Base-by-base conservation (phyloP, 2,797 vertebrate species). In the Acrossocheilus fasciatus region DNA sequence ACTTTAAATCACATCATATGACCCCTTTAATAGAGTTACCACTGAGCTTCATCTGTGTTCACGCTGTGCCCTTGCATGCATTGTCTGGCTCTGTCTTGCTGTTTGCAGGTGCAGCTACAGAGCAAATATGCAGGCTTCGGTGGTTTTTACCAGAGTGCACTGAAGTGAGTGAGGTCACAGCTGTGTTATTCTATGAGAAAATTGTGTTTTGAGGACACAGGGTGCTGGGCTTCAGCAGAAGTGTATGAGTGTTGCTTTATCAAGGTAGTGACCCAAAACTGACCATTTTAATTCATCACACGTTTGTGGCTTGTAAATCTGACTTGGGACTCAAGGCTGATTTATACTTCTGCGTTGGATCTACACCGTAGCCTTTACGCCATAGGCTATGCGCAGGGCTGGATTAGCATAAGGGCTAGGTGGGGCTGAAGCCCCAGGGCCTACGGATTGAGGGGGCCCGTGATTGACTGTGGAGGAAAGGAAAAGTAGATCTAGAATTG, bases 31-130 rank as follows among this genome's bases (percentile, higher is more conserved):
- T 86, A 82, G 84, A 88, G 87, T 88, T 88, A 82, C 82, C 82
- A 87, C 74, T 78, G 78, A 87, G 84, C 78, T 81, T 89, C 10
- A 77, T 81, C 62, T 68, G 41, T 76, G 57, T 70, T 79, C 47
- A 68, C 20, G 36, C 69, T 69, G 68, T 66, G 36, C 68, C 57
- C 75, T 66, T 54, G 68, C 43, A 30, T 36, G 68, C 77, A 12
- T n/a, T 62, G 34, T 78, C 74, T 78, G 39, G 39, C 54, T 81
- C 76, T 57, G 41, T 88, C 70, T n/a, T 50, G 64, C 81, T 78
- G 62, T 64, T 70, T 84, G 83, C 89, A 90, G 89, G 87, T 90
- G 89, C 86, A 84, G 52, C 47, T 41, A 36, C 41, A 59, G 34
- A 81, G 82, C 34, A 41, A 47, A 34, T 72, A 82, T 64, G 66